Conservation (phyloP, 2,797 vertebrate species). For the Chaenodraco wilsoni region DNA sequence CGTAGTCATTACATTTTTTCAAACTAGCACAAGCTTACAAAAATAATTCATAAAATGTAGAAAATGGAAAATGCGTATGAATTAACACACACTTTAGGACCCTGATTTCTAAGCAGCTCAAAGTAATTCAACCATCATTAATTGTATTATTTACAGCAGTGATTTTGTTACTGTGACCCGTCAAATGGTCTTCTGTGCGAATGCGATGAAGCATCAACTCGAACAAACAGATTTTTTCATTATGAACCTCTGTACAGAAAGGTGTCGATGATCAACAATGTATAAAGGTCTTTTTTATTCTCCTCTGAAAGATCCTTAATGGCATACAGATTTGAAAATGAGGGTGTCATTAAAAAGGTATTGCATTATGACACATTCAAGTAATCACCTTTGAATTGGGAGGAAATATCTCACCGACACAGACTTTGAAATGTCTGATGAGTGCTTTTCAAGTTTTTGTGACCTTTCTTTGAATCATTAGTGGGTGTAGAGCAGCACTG, state of each 20-base stretch:
- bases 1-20: no score
- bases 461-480: constrained; percentile 63
- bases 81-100: no score
- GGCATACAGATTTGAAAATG: constrained; percentile 43
- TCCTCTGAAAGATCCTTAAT: constrained; percentile 29
- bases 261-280: not conserved
- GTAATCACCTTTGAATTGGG: constrained; percentile 60
- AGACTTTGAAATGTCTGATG: constrained; percentile 50
- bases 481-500: constrained; percentile 28
- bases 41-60: no score
- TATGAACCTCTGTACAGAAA: not conserved
- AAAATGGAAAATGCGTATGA: no score
- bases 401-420: constrained; percentile 51
- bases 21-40: no score
- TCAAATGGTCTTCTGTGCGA: no score
- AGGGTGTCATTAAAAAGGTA: constrained; percentile 42
- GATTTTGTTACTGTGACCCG: no score
- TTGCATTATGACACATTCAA: constrained; percentile 60
- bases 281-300: not conserved
- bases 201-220: no score
- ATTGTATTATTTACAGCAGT: no score
- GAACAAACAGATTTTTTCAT: no score
- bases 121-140: no score
- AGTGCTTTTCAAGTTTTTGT: constrained; percentile 31
- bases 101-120: no score